Evolutionary conservation across 2,113 vertebrate genomes (phyloP).

Genomic region (Oncorhynchus gorbuscha): DNA sequence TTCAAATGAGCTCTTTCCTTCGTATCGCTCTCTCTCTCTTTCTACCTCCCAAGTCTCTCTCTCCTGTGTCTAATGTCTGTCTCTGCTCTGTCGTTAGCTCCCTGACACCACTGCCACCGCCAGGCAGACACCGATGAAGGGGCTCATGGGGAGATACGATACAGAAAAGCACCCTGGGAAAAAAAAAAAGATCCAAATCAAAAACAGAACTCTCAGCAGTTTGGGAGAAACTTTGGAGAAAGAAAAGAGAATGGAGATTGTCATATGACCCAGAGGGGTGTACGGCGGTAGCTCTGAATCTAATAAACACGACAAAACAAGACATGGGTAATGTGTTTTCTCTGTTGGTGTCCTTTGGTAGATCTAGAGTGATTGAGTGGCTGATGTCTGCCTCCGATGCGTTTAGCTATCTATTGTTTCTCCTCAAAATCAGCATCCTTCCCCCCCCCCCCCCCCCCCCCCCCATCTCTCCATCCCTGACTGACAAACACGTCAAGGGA

Average conservation of each 20-base stretch:
- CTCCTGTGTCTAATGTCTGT: conserved; percentile 66
- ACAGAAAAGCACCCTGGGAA: conserved; percentile 53
- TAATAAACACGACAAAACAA: conserved; percentile 71
- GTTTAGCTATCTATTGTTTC: too few species aligned
- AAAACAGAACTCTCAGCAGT: conserved; percentile 51
- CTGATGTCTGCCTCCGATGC: conserved; percentile 63
- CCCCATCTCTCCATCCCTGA: conserved; percentile 40
- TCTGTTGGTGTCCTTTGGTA: conserved; percentile 75
- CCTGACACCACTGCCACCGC: conserved; percentile 69
- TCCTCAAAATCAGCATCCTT: too few species aligned
- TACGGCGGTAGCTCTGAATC: conserved; percentile 68
- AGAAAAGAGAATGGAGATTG: conserved; percentile 45
- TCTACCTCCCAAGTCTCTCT: conserved; percentile 64
- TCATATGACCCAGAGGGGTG: conserved; percentile 77
- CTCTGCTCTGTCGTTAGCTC: conserved; percentile 67
- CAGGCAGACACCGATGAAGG: conserved; percentile 61
- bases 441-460: not conserved
- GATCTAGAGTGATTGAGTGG: conserved; percentile 73
- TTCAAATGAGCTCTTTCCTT: conserved; percentile 68
- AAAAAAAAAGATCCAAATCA: conserved; percentile 6
- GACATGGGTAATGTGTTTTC: conserved; percentile 73
- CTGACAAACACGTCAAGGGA: conserved; percentile 60
- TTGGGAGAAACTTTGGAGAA: conserved; percentile 51
- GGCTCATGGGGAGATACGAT: conserved; percentile 71
- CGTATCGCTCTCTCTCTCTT: conserved; percentile 32